These are phyloP conservation scores for Casuarius casuarius DNA, from an alignment of 2,113 vertebrate genomes.

Conservation along the genomic window DNA sequence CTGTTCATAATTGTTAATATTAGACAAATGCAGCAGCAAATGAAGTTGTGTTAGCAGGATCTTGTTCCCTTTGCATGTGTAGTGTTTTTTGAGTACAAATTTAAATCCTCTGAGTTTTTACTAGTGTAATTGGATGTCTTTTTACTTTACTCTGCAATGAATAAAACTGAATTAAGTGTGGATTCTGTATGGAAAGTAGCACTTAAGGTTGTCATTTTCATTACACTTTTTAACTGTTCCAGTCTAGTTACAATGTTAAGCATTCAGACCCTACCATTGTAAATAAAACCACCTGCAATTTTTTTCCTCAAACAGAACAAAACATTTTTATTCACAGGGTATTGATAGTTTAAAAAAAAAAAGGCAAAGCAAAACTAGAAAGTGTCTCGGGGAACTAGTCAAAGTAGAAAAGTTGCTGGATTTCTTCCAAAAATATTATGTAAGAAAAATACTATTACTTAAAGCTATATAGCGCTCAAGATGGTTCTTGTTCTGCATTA, in stretches of 20 bases:
- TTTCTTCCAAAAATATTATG: conserved; percentile 13
- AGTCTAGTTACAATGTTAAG: conserved; percentile 72
- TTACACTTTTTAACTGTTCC: conserved; percentile 53
- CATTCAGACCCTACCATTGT: conserved; percentile 72
- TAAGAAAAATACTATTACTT: not conserved
- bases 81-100: conserved; percentile 71
- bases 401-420: not conserved
- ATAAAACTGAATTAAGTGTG: conserved; percentile 79
- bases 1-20: conserved; percentile 99
- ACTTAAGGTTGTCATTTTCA: conserved; percentile 69
- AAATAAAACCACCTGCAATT: conserved; percentile 76
- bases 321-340: conserved; percentile 60
- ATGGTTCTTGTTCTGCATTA: conserved; percentile 39
- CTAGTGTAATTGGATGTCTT: conserved; percentile 76
- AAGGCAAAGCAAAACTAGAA: not conserved
- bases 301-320: conserved; percentile 70
- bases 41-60: conserved; percentile 85
- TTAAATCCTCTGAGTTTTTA: conserved; percentile 73
- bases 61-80: conserved; percentile 84
- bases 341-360: conserved; percentile 8
- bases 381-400: conserved; percentile 41
- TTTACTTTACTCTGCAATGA: conserved; percentile 72
- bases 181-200: conserved; percentile 73
- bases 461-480: not conserved
- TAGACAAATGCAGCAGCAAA: conserved; percentile 88